Percentiles rank a stretch among this genome's conserved stretches.
Conservation (phyloP, 2,797 vertebrate species). For the Enteromius radiatus region DNA sequence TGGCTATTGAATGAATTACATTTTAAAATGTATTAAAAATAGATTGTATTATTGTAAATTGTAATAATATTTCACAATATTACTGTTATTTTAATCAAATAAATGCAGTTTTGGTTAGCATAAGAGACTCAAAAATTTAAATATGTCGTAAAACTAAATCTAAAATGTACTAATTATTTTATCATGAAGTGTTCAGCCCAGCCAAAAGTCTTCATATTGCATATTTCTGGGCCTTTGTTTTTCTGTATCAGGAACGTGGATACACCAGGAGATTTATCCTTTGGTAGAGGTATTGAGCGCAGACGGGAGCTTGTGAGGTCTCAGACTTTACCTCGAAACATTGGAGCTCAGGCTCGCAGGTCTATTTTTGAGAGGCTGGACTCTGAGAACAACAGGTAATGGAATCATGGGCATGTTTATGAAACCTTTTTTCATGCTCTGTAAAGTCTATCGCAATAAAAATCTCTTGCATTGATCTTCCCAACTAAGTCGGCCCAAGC, state of each 20-base stretch:
- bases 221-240: neutral
- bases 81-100: no score
- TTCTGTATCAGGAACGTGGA: constrained; percentile 65
- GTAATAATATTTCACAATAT: no score
- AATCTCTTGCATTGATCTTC: constrained; percentile 5
- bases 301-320: constrained; percentile 91
- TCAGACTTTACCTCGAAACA: constrained; percentile 90
- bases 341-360: constrained; percentile 85
- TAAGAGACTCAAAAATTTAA: no score
- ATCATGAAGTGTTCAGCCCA: neutral
- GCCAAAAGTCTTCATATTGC: neutral
- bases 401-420: neutral
- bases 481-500: constrained; percentile 67
- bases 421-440: neutral
- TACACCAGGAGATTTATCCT: constrained; percentile 55
- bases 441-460: neutral
- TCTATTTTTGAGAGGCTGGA: constrained; percentile 89
- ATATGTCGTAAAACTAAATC: neutral
- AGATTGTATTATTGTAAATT: no score
- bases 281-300: constrained; percentile 77
- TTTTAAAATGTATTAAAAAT: no score
- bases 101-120: no score
- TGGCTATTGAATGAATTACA: no score
- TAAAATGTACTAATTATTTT: neutral
- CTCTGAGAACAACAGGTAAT: constrained; percentile 82